phyloP scores from a whole-genome alignment of 1,140 invertebrate species.

The Eulimnadia texana region DNA sequence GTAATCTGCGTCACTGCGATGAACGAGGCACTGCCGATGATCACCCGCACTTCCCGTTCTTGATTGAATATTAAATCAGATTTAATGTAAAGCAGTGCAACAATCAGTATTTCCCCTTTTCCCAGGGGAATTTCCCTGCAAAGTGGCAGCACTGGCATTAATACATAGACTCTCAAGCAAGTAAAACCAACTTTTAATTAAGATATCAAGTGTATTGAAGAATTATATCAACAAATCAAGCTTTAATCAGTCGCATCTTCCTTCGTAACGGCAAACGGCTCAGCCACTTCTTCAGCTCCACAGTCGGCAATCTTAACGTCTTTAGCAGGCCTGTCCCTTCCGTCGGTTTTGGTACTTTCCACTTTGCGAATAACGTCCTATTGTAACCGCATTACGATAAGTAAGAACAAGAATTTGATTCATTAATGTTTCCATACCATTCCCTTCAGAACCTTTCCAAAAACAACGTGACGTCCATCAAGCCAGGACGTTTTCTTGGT shows the following conservation, averaged over 20 bases:
- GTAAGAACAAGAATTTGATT: slow-evolving; percentile 1
- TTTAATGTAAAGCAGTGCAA: no score
- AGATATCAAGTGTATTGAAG: no score
- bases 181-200: no score
- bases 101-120: no score
- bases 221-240: background rate
- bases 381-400: slow-evolving; percentile 27
- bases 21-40: background rate
- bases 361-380: slow-evolving; percentile 74
- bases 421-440: slow-evolving; percentile 46
- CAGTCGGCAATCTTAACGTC: slow-evolving; percentile 64
- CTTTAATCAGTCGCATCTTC: slow-evolving; percentile 55
- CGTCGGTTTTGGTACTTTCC: slow-evolving; percentile 56
- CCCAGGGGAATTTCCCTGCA: no score
- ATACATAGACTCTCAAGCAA: no score
- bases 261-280: slow-evolving; percentile 64
- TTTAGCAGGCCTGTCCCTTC: slow-evolving; percentile 56
- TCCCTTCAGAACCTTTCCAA: slow-evolving; percentile 82
- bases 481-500: slow-evolving; percentile 84
- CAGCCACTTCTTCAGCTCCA: slow-evolving; percentile 47
- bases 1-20: slow-evolving; percentile 25
- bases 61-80: background rate
- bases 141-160: no score
- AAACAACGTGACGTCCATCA: slow-evolving; percentile 92
- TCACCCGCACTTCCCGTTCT: background rate